A percentile compares a stretch with the other conserved stretches of the same genome.
Evolutionary conservation across 1,140 invertebrate species (phyloP).

Genomic region (Zeugodacus cucurbitae): DNA sequence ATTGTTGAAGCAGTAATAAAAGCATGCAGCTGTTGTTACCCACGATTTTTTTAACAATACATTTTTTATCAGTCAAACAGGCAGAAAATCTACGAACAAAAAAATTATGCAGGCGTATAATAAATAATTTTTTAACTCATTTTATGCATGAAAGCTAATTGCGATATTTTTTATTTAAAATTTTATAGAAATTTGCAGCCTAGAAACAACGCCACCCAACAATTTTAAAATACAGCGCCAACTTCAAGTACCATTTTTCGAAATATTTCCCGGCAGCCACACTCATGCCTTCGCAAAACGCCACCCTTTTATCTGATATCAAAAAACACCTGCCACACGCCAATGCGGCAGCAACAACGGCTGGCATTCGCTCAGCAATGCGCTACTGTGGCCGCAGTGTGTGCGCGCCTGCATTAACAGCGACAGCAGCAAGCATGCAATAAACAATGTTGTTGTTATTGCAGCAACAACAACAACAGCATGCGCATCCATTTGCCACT

Average conservation of each 20-base stretch:
- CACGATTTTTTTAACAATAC: neutral
- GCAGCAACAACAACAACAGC: neutral
- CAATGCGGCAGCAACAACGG: neutral
- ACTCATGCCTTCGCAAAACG: neutral
- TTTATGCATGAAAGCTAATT: too few relatives aligned
- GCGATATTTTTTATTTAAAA: too few relatives aligned
- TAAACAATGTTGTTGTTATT: neutral
- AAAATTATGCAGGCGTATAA: too few relatives aligned
- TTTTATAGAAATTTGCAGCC: too few relatives aligned
- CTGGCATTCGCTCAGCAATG: neutral
- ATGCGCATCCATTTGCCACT: neutral
- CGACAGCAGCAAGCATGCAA: neutral
- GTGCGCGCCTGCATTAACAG: neutral
- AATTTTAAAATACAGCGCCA: too few relatives aligned
- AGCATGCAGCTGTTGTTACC: neutral
- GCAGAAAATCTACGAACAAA: too few relatives aligned
- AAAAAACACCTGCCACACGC: conserved; percentile 19
- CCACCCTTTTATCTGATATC: neutral
- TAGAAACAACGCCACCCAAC: too few relatives aligned
- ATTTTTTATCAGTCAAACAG: too few relatives aligned
- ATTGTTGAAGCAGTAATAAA: neutral
- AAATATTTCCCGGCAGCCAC: too few relatives aligned
- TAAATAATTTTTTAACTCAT: too few relatives aligned
- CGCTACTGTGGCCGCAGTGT: neutral
- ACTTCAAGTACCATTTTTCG: too few relatives aligned